Evolutionary conservation across 2,888 invertebrate genomes (phyloP).

Genomic region (Clusia tigrina): DNA sequence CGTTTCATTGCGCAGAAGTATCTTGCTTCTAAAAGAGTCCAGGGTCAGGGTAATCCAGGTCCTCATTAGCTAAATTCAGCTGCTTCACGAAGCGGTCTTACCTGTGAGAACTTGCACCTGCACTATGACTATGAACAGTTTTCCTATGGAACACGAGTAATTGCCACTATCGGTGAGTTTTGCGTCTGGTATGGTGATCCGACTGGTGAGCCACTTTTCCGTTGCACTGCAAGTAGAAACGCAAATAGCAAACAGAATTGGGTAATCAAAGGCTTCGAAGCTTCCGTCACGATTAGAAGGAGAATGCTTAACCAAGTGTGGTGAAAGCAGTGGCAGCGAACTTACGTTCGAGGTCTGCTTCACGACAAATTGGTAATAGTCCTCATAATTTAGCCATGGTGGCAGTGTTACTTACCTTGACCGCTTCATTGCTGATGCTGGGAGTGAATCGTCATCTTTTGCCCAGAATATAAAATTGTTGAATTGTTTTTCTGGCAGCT

Average conservation of each 20-base stretch:
- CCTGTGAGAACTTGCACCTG: constrained; percentile 76
- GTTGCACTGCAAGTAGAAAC: constrained; percentile 60
- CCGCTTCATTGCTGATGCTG: constrained; percentile 44
- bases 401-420: constrained; percentile 47
- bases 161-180: constrained; percentile 73
- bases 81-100: constrained; percentile 57
- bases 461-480: constrained; percentile 53
- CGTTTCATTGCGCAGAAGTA: no score
- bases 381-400: no score
- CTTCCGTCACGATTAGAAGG: no score
- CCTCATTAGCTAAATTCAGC: no score
- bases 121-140: constrained; percentile 71
- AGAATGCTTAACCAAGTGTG: no score
- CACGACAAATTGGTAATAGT: no score
- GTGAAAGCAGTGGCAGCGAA: no score
- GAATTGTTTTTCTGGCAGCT: constrained; percentile 50
- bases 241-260: no score
- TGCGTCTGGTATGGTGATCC: constrained; percentile 66
- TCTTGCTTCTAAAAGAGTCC: no score
- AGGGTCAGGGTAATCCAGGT: background rate
- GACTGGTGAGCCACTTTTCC: constrained; percentile 58
- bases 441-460: constrained; percentile 51
- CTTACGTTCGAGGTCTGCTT: no score
- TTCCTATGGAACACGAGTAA: constrained; percentile 72
- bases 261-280: no score